Evolutionary conservation across 2,797 vertebrate species (phyloP).

Genomic region (Paedocypris micromegethes): DNA sequence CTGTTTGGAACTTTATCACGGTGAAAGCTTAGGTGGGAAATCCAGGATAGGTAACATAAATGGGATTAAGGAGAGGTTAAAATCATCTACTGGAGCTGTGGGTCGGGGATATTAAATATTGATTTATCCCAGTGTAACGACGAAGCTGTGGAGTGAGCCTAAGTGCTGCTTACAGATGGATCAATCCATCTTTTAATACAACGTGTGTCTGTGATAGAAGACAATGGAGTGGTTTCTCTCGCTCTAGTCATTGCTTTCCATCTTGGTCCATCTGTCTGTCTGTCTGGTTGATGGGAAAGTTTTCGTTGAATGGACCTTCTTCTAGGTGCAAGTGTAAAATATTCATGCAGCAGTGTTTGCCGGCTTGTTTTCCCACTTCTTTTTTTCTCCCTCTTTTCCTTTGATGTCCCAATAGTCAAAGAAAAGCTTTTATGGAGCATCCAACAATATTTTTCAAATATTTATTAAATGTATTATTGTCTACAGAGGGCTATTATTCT

Average conservation of each 20-base stretch:
- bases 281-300: constrained; percentile 25
- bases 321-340: constrained; percentile 65
- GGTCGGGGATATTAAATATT: constrained; percentile 88
- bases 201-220: constrained; percentile 66
- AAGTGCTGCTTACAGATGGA: constrained; percentile 83
- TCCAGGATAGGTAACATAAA: constrained; percentile 85
- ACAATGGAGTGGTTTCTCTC: constrained; percentile 58
- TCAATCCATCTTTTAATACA: constrained; percentile 83
- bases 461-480: constrained; percentile 73
- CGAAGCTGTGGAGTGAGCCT: constrained; percentile 75
- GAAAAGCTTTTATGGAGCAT: constrained; percentile 68
- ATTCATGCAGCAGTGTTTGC: constrained; percentile 65
- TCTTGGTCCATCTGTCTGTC: constrained; percentile 5
- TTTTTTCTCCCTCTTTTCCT: constrained; percentile 56
- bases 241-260: constrained; percentile 4
- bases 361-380: constrained; percentile 45
- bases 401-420: constrained; percentile 64
- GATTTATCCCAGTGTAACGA: constrained; percentile 83
- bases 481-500: constrained; percentile 69
- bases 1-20: constrained; percentile 83
- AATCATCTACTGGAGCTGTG: constrained; percentile 77
- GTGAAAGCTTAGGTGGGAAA: constrained; percentile 70
- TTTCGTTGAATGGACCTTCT: constrained; percentile 54
- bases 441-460: constrained; percentile 72
- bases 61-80: constrained; percentile 88